Evolutionary conservation across 2,113 vertebrate species (phyloP), one percentile per base, ranked within the genome.

Genomic region (Clarias magur): DNA sequence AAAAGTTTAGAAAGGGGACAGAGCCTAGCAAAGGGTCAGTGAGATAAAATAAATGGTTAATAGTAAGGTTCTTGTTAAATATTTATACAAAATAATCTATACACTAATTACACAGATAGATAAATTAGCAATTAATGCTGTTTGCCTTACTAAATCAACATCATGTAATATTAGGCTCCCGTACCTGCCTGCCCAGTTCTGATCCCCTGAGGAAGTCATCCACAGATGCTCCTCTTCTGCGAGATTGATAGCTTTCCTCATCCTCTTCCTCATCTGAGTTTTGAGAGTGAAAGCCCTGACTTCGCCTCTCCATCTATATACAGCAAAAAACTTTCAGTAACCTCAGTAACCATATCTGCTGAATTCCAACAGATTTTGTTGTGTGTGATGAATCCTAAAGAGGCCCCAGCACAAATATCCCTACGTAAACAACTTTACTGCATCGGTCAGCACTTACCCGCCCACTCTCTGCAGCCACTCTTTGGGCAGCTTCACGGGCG

Each of bases 161-260:
- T 25, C 16, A 60, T 1, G 15, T 38, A 15, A n/a, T 73, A 72
- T 48, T 62, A 17, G 87, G 81, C 83, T 84, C 76, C 88, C 95
- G 93, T 92, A 99, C 98, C 94, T 96, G 98, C 92, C 97, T 96
- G 53, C 98, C 97, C 0, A 99, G 95, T 76, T 99, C 98, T 0
- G 98, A 99, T 9, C 97, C 98, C 85, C 96, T 95, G 78, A 99
- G 96, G 90, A 99, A 99, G 85, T 99, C 98, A 1, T 99, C 98
- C 0, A 99, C 97, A 0, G 98, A 99, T 2, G 96, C 94, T 16
- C 97, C 97, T 85, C 95, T 96, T 60, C 97, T 93, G 89, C 94
- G 96, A 85, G 95, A 95, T 0, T 95, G 94, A 0, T 96, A 97
- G 2, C 96, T 96, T 7, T 98, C 97, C 88, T 97, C 97, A 57